A percentile compares a stretch with the other conserved stretches of the same genome.
Evolutionary conservation across 37 sponge, comb jelly and placozoan species (phyloP).

Genomic region (Aplysina aerophoba): DNA sequence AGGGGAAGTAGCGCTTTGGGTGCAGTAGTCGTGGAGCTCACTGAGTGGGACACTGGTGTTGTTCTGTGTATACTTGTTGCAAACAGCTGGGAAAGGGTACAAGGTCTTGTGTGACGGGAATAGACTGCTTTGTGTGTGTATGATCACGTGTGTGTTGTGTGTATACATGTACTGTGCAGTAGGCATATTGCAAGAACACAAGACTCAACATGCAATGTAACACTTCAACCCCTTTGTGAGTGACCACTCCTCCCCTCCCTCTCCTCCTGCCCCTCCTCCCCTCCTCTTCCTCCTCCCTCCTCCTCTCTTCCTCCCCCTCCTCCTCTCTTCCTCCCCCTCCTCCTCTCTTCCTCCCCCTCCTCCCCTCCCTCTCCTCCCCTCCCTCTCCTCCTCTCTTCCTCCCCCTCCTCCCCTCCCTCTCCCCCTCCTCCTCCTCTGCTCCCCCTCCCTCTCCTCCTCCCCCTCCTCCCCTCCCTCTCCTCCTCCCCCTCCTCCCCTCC

Average conservation of each 20-base stretch:
- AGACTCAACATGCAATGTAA: no score
- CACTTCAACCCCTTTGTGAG: no score
- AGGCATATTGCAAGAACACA: no score
- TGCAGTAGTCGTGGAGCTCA: background rate
- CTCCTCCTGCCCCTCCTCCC: no score
- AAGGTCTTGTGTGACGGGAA: no score
- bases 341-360: no score
- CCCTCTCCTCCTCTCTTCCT: background rate
- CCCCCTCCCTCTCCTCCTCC: background rate
- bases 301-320: no score
- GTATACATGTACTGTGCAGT: no score
- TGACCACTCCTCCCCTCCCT: no score
- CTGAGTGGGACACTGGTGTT: background rate
- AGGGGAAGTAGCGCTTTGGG: background rate
- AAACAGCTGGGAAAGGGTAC: background rate
- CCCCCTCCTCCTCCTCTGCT: background rate
- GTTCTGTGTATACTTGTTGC: background rate
- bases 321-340: no score
- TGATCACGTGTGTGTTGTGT: background rate
- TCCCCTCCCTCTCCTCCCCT: background rate
- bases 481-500: background rate
- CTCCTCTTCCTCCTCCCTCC: no score
- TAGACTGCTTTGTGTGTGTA: no score
- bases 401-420: background rate
- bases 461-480: background rate